Conservation (phyloP, 2,888 invertebrate genomes). For the Trissolcus japonicus region DNA sequence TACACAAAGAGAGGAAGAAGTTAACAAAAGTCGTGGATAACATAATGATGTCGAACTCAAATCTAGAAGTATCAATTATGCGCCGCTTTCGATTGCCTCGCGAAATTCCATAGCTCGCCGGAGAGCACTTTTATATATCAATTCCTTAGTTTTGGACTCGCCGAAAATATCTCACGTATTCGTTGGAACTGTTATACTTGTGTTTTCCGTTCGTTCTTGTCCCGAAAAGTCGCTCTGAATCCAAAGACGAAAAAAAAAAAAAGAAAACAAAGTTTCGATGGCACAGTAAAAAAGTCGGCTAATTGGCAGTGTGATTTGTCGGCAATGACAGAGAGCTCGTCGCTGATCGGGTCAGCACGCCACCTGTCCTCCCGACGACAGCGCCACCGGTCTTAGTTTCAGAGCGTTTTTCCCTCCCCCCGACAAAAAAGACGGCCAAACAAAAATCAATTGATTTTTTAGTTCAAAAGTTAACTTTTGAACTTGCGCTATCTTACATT, state of each 20-base stretch:
- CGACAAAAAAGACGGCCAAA: neutral
- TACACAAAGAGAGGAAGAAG: conserved; percentile 21
- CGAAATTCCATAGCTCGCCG: conserved; percentile 32
- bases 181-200: conserved; percentile 23
- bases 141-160: conserved; percentile 52
- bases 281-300: conserved; percentile 12
- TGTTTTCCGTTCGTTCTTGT: neutral
- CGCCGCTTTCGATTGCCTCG: conserved; percentile 5
- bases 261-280: conserved; percentile 1
- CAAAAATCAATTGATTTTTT: conserved; percentile 47
- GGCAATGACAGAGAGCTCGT: conserved; percentile 13
- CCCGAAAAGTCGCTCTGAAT: conserved; percentile 18
- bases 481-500: conserved; percentile 29
- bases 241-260: neutral
- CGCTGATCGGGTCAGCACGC: neutral
- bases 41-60: conserved; percentile 23
- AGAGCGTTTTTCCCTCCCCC: conserved; percentile 1
- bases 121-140: conserved; percentile 18
- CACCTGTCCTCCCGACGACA: neutral
- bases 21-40: conserved; percentile 20
- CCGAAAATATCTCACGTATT: conserved; percentile 39
- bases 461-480: conserved; percentile 12
- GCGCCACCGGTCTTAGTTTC: conserved; percentile 14
- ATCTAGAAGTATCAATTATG: conserved; percentile 27
- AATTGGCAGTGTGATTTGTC: conserved; percentile 22